Conservation (phyloP, 2,797 vertebrate species). For the Hydrocynus forskahlii region DNA sequence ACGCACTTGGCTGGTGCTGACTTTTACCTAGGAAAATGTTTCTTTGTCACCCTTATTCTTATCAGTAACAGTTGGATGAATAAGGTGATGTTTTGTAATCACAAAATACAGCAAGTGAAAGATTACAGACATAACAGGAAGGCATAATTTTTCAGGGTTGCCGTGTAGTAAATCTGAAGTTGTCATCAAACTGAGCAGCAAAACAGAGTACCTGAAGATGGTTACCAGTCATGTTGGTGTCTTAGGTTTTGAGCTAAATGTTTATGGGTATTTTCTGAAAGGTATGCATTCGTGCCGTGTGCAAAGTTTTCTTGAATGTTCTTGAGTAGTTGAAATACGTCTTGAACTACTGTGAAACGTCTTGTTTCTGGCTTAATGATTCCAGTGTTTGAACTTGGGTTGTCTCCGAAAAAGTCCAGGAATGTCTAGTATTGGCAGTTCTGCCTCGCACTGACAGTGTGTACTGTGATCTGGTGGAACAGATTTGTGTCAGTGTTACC, state of each 20-base stretch:
- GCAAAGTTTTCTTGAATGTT: conserved; percentile 27
- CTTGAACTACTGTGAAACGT: background rate
- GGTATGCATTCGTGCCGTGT: conserved; percentile 25
- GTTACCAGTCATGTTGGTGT: background rate
- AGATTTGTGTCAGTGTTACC: conserved; percentile 39
- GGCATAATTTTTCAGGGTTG: background rate
- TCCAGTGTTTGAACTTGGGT: background rate
- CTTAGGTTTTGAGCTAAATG: background rate
- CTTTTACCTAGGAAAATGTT: conserved; percentile 16
- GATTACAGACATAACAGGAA: background rate
- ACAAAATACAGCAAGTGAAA: background rate
- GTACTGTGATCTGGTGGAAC: conserved; percentile 32
- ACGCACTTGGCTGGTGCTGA: conserved; percentile 3
- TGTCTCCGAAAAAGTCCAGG: background rate
- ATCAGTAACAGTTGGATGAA: background rate
- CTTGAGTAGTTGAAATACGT: background rate
- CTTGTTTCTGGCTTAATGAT: background rate
- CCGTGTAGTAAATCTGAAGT: background rate
- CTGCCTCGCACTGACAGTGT: conserved; percentile 11
- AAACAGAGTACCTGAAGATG: background rate
- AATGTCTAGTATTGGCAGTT: conserved; percentile 16
- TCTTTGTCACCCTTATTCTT: conserved; percentile 6
- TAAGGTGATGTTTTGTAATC: conserved; percentile 1
- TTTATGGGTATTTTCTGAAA: conserved; percentile 9
- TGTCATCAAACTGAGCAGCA: background rate